Evolutionary conservation across 2,113 vertebrate species (phyloP), one percentile per base, ranked within the genome.

Genomic region (Terrapene triunguis): DNA sequence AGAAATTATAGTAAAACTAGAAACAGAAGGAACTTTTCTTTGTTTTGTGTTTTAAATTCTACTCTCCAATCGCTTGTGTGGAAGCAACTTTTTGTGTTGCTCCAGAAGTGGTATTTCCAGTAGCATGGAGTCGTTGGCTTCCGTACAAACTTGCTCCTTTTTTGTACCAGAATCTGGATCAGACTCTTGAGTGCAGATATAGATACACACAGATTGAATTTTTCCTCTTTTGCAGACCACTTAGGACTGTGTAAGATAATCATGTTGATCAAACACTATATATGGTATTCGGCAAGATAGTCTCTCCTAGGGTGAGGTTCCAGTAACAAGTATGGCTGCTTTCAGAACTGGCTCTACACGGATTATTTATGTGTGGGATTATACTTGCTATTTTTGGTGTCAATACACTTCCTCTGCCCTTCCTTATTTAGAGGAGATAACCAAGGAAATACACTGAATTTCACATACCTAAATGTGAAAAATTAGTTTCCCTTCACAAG

Each of bases 201-300:
- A 62, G 32, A 5, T 42, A 0, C 0, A 35, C 1, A 8, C 0
- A 51, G n/a, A 84, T n/a, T 1, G 6, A 29, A 21, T 50, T 65
- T 69, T 24, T 32, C 16, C 79, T 10, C 1, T 4, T 2, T 0
- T 4, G 24, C 3, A 24, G 25, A 81, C 22, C 10, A 8, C n/a
- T 72, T 72, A 21, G 65, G 8, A 55, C 78, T 7, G 57, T 0
- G 16, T 10, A 8, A 12, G 50, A 55, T 2, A 0, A 13, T 14
- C 59, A 14, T 24, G 22, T 27, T 3, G 51, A 69, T 22, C 38
- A 59, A 10, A 8, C 0, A 44, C 53, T 48, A n/a, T 32, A 24
- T 3, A 2, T 53, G 29, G 3, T 0, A n/a, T 44, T 82, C 42
- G 17, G 53, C 1, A 78, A 59, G 38, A 87, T 6, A 1, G 54